A percentile compares a stretch with the other conserved stretches of the same genome.
Conservation (phyloP, 2,797 vertebrate species). For the Tinamus major region DNA sequence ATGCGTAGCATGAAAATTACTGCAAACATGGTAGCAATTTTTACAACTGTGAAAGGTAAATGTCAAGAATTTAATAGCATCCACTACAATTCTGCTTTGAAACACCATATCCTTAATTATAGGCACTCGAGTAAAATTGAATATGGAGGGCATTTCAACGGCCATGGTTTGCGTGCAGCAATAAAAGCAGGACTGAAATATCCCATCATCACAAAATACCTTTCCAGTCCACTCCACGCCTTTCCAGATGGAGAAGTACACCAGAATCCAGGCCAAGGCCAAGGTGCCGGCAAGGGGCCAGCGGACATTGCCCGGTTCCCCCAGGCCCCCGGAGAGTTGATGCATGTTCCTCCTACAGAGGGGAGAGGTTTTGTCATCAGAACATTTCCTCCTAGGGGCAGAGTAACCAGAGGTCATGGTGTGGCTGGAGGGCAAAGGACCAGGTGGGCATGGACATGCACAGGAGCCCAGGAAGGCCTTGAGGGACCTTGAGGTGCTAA, state of each 20-base stretch:
- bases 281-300: conserved; percentile 91
- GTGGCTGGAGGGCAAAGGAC: neutral
- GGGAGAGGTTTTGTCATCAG: neutral
- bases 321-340: conserved; percentile 86
- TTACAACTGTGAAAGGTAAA: neutral
- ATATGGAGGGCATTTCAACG: neutral
- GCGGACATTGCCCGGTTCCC: conserved; percentile 87
- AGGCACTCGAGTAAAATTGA: neutral
- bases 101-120: neutral
- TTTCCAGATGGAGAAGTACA: conserved; percentile 97
- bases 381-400: accelerated
- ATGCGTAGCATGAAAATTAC: neutral
- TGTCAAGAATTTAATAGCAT: conserved; percentile 1
- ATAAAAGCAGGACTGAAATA: neutral
- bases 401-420: neutral
- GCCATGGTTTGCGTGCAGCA: accelerated
- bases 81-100: neutral
- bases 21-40: neutral
- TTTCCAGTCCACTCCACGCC: conserved; percentile 96
- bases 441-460: neutral
- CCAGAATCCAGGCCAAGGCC: conserved; percentile 90
- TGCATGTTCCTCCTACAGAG: conserved; percentile 90
- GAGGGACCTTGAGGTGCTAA: neutral
- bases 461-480: neutral
- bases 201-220: conserved; percentile 59